Evolutionary conservation across 2,797 vertebrate species (phyloP), one percentile per base, ranked within the genome.

Genomic region (Acropternis orthonyx): DNA sequence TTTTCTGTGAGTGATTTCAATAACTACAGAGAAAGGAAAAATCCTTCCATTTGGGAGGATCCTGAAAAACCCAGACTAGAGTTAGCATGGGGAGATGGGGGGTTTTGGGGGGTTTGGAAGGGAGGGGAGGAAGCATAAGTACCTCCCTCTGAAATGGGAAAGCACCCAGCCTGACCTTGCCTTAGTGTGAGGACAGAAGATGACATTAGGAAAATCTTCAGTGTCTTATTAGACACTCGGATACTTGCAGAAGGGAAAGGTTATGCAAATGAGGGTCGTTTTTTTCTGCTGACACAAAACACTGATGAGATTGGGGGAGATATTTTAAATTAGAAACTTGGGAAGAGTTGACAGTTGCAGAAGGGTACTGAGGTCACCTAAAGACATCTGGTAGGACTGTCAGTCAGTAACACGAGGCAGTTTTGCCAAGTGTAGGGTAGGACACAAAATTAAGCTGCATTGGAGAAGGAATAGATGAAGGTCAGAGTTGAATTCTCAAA

Each of bases 371-470:
- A 63, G 88, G 91, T 94, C 91, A 68, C 61, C 27, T 65, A 54
- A 80, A 93, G 91, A 71, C 94, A 92, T 91, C 87, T 92, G 95
- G 77, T 78, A 81, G 74, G 63, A 58, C 80, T 94, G 91, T 81
- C 93, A 96, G 71, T 86, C 58, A 78, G 78, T 54, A 86, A 32
- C n/a, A 58, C 0, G 0, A 27, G 41, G 58, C 34, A 12, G 5
- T n/a, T 84, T 68, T 86, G 54, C 83, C 88, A 66, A 75, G 76
- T 7, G 6, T 36, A 28, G 43, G 34, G 41, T 44, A 37, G 69
- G 66, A 59, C 3, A 69, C 73, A 93, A 92, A 93, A 66, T 4
- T 58, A 79, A 90, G 37, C 52, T n/a, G 28, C 26, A 1, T 0
- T 88, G 85, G 58, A 73, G 63, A 52, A 95, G 56, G 55, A 92